phyloP scores from a whole-genome alignment of 2,113 vertebrate genomes.

The Syrmaticus mikado region DNA sequence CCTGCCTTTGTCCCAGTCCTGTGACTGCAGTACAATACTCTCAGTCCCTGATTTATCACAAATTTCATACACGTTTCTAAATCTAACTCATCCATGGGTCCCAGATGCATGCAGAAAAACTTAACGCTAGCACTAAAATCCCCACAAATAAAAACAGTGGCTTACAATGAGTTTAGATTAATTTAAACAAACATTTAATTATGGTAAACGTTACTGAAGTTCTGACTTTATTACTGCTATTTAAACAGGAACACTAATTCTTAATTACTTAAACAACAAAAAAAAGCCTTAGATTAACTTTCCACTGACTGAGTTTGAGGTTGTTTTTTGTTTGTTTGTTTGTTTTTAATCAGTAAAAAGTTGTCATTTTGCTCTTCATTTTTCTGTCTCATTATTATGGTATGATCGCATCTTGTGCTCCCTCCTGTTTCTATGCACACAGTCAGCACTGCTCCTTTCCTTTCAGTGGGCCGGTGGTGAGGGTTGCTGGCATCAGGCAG shows the following conservation, averaged over 20 bases:
- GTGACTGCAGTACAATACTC: background rate
- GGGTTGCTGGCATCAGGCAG: background rate
- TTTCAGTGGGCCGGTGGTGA: rapidly evolving
- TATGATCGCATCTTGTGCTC: background rate
- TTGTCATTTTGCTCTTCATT: background rate
- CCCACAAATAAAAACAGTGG: background rate
- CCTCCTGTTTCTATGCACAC: background rate
- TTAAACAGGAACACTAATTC: background rate
- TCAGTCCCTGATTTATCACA: background rate
- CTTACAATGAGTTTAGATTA: background rate
- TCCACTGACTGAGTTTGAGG: background rate
- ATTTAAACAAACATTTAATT: background rate
- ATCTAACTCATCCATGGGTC: background rate
- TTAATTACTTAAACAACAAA: background rate
- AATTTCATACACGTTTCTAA: background rate
- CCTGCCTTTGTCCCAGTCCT: background rate
- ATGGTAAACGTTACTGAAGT: background rate
- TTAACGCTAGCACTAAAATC: background rate
- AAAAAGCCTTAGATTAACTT: background rate
- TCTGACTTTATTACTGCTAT: background rate
- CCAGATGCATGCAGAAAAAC: background rate
- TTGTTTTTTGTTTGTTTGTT: too few species aligned
- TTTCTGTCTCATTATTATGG: background rate
- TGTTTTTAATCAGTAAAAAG: background rate
- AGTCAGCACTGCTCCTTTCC: background rate